Percentiles rank a stretch among this genome's conserved stretches.
These are phyloP conservation scores for Archips crataeganus DNA, from an alignment of 2,888 invertebrate genomes.

Conservation along the genomic window DNA sequence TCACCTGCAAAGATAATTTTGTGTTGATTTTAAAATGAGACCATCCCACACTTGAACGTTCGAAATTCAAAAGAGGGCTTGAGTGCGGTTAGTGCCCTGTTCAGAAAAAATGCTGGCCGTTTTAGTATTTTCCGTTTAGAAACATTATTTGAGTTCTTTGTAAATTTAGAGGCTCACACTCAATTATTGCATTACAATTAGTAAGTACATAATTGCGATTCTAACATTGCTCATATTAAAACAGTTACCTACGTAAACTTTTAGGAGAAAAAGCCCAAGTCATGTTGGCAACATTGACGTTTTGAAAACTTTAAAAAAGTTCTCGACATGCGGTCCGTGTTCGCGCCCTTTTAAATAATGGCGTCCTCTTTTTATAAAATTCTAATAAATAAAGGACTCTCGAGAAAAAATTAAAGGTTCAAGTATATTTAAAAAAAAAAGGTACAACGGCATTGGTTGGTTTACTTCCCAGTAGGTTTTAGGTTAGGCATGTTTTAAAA, in stretches of 20 bases:
- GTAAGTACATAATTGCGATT: neutral
- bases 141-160: neutral
- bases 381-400: neutral
- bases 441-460: no score
- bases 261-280: constrained; percentile 9
- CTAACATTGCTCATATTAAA: neutral
- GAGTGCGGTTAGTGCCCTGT: constrained; percentile 39
- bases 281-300: constrained; percentile 31
- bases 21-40: constrained; percentile 61
- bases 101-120: constrained; percentile 22
- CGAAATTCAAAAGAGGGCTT: constrained; percentile 55
- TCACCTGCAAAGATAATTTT: constrained; percentile 17
- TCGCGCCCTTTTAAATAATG: constrained; percentile 28
- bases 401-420: neutral
- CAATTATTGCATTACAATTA: neutral
- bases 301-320: constrained; percentile 35
- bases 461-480: no score
- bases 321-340: constrained; percentile 7
- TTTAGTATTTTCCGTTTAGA: neutral
- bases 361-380: constrained; percentile 3
- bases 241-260: neutral
- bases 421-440: neutral
- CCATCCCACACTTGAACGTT: constrained; percentile 66
- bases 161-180: neutral
- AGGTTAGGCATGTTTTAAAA: no score